Evolutionary conservation across 2,888 invertebrate species (phyloP), one percentile per base, ranked within the genome.

Genomic region (Latrodectus hesperus): DNA sequence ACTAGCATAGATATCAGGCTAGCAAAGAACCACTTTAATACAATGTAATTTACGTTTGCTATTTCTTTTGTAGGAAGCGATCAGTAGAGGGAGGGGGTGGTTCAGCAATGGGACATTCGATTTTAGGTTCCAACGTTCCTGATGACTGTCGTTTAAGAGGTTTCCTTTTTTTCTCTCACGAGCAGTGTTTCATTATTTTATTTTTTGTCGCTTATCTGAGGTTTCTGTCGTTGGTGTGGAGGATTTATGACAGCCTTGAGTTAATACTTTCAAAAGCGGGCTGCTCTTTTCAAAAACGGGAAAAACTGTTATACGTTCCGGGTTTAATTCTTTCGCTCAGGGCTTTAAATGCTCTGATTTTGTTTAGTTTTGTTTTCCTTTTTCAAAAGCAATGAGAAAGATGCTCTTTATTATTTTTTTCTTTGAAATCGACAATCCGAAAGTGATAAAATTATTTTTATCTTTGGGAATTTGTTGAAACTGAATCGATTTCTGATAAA

Each of bases 31-130:
- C 76, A 81, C 86, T 87, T 87, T 87, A 81, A 81, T 87, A 81
- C 86, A 81, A 87, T 87, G 86, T 81, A 87, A 87, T 87, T 87
- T 87, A 87, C 81, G 86, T 81, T 87, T 81, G 86, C 86, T 81
- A 81, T 76, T 87, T 87, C 86, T 81, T 77, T 71, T 72, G 72
- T 77, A 77, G 86, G 77, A 87, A 87, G 81, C 86, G 86, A 87
- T 81, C 86, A 55, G 71, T 26, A 55, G 67, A 17, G 84, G 71
- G 52, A 52, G 17, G 52, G 79, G 79, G 79, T 79, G 79, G 76
- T 78, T 38, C 38, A 38, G 85, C 74, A 79, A 74, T 74, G 85
- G 81, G 86, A 81, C 86, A 81, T 87, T 87, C 86, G 86, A 87
- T 87, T 81, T 87, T 76, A 71, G 71, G 81, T 81, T 87, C 78